A percentile compares a stretch with the other conserved stretches of the same genome.
Conservation (phyloP, 1,140 invertebrate genomes). For the Mamestra configurata region DNA sequence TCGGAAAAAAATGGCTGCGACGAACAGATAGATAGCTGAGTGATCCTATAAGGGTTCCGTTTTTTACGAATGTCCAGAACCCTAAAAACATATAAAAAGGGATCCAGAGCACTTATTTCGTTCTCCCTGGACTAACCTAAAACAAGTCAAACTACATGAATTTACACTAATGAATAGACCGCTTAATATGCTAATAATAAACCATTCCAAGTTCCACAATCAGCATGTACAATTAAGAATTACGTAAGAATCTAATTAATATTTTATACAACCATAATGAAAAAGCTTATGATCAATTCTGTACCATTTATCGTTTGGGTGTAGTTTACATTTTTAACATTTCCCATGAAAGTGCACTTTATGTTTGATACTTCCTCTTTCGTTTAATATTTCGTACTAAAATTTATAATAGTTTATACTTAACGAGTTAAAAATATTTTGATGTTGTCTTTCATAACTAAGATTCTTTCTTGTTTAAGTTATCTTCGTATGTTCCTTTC, state of each 20-base stretch:
- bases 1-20: too few relatives aligned
- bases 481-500: background rate
- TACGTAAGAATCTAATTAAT: slow-evolving; percentile 12
- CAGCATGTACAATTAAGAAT: slow-evolving; percentile 29
- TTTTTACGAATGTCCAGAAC: too few relatives aligned
- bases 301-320: background rate
- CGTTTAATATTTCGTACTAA: background rate
- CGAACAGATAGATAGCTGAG: too few relatives aligned
- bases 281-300: slow-evolving; percentile 2
- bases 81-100: too few relatives aligned
- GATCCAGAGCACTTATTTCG: too few relatives aligned
- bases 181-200: background rate
- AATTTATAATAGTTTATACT: slow-evolving; percentile 13
- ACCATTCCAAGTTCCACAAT: background rate
- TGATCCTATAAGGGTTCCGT: too few relatives aligned
- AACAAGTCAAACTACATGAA: background rate
- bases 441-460: background rate
- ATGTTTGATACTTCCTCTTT: slow-evolving; percentile 20
- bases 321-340: background rate
- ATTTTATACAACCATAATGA: background rate
- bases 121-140: background rate
- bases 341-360: slow-evolving; percentile 27
- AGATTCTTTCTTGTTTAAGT: slow-evolving; percentile 14
- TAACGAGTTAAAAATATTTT: slow-evolving; percentile 21
- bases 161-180: background rate